These are phyloP conservation scores for Monopis laevigella DNA, from an alignment of 2,888 invertebrate species.

Conservation along the genomic window DNA sequence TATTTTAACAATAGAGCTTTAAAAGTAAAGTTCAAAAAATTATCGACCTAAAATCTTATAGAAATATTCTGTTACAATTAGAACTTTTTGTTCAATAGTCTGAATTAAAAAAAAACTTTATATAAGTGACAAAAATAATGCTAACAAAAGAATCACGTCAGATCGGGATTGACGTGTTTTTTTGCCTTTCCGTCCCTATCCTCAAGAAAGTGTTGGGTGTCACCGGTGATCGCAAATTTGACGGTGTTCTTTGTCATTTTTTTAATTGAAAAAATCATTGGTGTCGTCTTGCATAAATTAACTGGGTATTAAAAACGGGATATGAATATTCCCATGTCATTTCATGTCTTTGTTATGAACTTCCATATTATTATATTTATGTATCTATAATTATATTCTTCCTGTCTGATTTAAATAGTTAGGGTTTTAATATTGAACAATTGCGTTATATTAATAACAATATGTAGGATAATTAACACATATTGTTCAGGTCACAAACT, in stretches of 20 bases:
- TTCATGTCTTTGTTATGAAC: slow-evolving; percentile 19
- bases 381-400: slow-evolving; percentile 6
- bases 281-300: slow-evolving; percentile 65
- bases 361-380: neutral
- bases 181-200: slow-evolving; percentile 24
- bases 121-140: slow-evolving; percentile 57
- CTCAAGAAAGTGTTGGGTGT: slow-evolving; percentile 56
- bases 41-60: slow-evolving; percentile 57
- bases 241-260: slow-evolving; percentile 46
- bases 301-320: slow-evolving; percentile 33
- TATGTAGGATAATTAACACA: too few relatives aligned
- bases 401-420: neutral
- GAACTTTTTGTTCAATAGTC: slow-evolving; percentile 54
- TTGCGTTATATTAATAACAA: too few relatives aligned
- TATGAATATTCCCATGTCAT: slow-evolving; percentile 63
- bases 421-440: too few relatives aligned
- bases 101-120: slow-evolving; percentile 44
- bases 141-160: slow-evolving; percentile 55
- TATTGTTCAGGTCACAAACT: too few relatives aligned
- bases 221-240: slow-evolving; percentile 54
- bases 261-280: slow-evolving; percentile 31
- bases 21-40: slow-evolving; percentile 35
- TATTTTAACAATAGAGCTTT: slow-evolving; percentile 5
- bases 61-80: slow-evolving; percentile 63
- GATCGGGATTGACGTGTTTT: slow-evolving; percentile 47